Evolutionary conservation across 2,888 invertebrate genomes (phyloP), one percentile per base, ranked within the genome.

Genomic region (Neuroscelio doddi): DNA sequence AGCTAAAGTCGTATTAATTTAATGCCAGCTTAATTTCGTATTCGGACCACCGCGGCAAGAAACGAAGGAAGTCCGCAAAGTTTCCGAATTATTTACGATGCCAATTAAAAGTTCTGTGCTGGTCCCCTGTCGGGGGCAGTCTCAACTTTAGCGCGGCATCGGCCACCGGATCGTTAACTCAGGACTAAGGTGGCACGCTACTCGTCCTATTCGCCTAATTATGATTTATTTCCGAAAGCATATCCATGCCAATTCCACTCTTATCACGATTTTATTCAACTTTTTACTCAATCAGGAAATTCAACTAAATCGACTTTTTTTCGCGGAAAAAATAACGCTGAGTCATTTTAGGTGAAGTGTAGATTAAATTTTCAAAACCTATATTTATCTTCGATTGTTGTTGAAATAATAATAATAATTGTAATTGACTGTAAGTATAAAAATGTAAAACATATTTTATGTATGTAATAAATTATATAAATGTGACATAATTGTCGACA

Each of bases 71-170:
- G 66, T 72, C 70, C 72, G 70, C 64, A 72, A 81, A 81, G 74
- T 80, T 81, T 74, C 75, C 78, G 82, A 81, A 82, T 82, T 82
- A 82, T 82, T 82, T 82, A 82, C 80, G 80, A 79, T 77, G 78
- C 78, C 82, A 82, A 82, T 82, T 82, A 81, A 82, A 82, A 82
- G 80, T 82, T 82, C 69, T 69, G 68, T 65, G 56, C 64, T 65
- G 65, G 50, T 51, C 38, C 52, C 52, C 49, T 24, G 17, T 17
- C 26, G 41, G 44, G 46, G 30, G 36, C 44, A 42, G 50, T 30
- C 45, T 46, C 27, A 55, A 64, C 57, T 57, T 64, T 49, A 38
- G 45, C 58, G 45, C 44, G 46, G 44, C 32, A 49, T 61, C 55
- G 52, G 57, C 51, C 55, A 63, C 51, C 56, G 62, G 69, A 75